These are phyloP conservation scores for Oncorhynchus keta DNA, from an alignment of 2,113 vertebrate species.

Conservation along the genomic window DNA sequence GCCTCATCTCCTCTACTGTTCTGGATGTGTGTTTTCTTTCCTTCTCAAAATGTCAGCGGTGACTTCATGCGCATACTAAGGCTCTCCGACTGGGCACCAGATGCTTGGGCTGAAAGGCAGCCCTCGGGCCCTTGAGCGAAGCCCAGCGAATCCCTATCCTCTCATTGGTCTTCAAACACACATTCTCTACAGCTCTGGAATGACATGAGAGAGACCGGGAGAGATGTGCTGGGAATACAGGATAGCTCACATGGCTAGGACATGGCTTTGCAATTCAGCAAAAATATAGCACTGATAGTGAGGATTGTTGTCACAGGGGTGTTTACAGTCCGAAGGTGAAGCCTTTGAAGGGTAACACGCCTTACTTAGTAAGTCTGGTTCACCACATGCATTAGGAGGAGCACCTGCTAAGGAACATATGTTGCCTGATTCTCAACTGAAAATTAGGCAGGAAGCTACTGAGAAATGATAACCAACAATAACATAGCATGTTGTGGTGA, in stretches of 20 bases:
- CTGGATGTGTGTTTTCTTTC: constrained; percentile 28
- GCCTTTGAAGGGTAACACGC: constrained; percentile 38
- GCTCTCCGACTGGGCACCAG: constrained; percentile 41
- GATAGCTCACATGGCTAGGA: no score
- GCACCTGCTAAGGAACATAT: constrained; percentile 62
- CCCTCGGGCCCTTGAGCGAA: constrained; percentile 32
- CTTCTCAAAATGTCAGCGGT: constrained; percentile 48
- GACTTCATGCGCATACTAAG: constrained; percentile 42
- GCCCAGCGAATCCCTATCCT: constrained; percentile 12
- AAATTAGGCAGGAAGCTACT: constrained; percentile 16
- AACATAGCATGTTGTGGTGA: no score
- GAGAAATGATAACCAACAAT: no score
- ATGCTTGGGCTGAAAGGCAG: constrained; percentile 44
- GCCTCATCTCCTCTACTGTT: constrained; percentile 15
- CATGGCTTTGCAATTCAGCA: constrained; percentile 37
- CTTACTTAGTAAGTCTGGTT: constrained; percentile 36
- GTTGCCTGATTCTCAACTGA: constrained; percentile 41
- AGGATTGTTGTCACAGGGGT: constrained; percentile 15
- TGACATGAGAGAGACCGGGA: constrained; percentile 23
- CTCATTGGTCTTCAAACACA: constrained; percentile 26
- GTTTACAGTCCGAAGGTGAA: constrained; percentile 17
- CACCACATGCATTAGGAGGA: constrained; percentile 41
- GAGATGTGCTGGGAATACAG: constrained; percentile 24
- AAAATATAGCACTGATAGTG: constrained; percentile 23
- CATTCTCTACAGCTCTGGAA: constrained; percentile 1